Percentiles rank a stretch among this genome's conserved stretches.
These are phyloP conservation scores for Dreissena rostriformis DNA, from an alignment of 1,140 invertebrate species.

Conservation along the genomic window DNA sequence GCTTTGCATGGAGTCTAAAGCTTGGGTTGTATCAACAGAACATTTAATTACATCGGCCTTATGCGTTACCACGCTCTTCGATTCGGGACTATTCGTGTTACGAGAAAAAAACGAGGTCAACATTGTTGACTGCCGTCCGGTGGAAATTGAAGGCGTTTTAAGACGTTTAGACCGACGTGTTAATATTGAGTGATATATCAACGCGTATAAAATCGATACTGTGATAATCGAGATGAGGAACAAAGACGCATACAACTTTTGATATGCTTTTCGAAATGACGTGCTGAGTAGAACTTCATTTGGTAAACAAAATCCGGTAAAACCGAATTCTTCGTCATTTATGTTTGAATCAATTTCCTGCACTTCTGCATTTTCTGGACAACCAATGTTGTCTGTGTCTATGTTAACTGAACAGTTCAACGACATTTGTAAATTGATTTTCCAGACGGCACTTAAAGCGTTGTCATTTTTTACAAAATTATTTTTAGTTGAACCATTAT, in stretches of 20 bases:
- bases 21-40: not conserved
- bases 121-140: constrained; percentile 14
- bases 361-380: not conserved
- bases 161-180: constrained; percentile 57
- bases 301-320: constrained; percentile 57
- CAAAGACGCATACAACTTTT: constrained; percentile 72
- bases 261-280: constrained; percentile 61
- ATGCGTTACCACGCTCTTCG: not conserved
- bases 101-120: constrained; percentile 25
- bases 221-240: constrained; percentile 71
- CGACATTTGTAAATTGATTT: not conserved
- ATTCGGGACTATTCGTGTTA: constrained; percentile 23
- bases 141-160: constrained; percentile 50
- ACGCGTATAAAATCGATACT: constrained; percentile 71
- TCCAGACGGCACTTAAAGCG: not conserved
- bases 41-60: not conserved
- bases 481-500: not conserved
- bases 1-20: not conserved
- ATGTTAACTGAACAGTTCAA: not conserved
- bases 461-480: not conserved
- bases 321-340: constrained; percentile 23
- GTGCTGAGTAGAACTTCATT: constrained; percentile 61
- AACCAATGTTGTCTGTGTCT: not conserved
- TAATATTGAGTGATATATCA: constrained; percentile 72
- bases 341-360: not conserved